A percentile compares a stretch with the other conserved stretches of the same genome.
Conservation (phyloP, 2,888 invertebrate genomes). For the Habrosyne pyritoides region DNA sequence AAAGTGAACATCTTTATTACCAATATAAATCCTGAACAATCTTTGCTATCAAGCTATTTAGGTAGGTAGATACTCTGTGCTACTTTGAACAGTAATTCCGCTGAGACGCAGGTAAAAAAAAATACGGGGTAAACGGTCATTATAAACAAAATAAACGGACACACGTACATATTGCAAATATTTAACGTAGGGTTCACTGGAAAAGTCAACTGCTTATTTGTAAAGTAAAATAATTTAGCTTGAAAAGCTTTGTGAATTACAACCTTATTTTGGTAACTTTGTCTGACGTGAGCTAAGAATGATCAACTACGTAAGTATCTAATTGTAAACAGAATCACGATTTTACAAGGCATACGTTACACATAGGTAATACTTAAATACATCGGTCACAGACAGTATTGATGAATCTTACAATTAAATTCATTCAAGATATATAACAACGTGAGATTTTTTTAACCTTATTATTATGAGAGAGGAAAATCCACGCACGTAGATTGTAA, state of each 20-base stretch:
- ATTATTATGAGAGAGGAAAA: constrained; percentile 4
- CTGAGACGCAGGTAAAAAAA: too few species aligned
- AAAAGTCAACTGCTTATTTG: too few species aligned
- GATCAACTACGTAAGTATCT: too few species aligned
- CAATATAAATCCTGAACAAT: not conserved
- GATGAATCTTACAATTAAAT: not conserved
- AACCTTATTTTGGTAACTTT: too few species aligned
- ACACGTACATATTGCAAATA: too few species aligned
- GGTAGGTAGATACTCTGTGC: not conserved
- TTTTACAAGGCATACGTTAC: not conserved
- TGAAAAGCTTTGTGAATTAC: too few species aligned
- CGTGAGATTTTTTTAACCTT: constrained; percentile 12
- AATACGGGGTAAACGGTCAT: too few species aligned
- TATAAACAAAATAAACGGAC: too few species aligned
- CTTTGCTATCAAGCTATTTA: not conserved
- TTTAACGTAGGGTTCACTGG: too few species aligned
- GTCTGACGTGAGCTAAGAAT: too few species aligned
- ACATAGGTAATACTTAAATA: not conserved
- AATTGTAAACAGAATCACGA: not conserved
- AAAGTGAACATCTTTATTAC: constrained; percentile 5
- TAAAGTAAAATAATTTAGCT: too few species aligned
- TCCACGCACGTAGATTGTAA: constrained; percentile 12
- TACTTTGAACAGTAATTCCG: too few species aligned
- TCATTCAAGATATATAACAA: not conserved
- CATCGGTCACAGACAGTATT: not conserved